Conservation (phyloP, 2,113 vertebrate species). For the Nyctibius bracteatus region DNA sequence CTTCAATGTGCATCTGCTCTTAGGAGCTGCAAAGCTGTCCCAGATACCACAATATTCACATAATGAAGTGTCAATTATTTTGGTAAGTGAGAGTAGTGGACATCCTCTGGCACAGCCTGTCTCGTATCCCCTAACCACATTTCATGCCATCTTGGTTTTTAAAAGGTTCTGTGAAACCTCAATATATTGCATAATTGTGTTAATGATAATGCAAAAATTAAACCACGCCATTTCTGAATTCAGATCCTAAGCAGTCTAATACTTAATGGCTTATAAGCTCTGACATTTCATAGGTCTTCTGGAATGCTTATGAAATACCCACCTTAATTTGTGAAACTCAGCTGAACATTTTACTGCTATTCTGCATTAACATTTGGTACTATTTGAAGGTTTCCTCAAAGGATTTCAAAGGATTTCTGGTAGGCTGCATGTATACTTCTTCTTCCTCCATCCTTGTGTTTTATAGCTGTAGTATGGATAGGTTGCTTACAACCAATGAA, state of each 20-base stretch:
- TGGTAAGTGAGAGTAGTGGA: not conserved
- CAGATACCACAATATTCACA: not conserved
- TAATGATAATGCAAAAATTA: constrained; percentile 47
- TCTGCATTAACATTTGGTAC: constrained; percentile 35
- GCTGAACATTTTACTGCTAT: constrained; percentile 41
- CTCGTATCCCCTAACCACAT: not conserved
- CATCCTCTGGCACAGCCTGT: not conserved
- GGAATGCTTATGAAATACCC: constrained; percentile 9
- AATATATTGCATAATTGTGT: not conserved
- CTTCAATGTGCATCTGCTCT: not conserved
- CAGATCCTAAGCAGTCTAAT: constrained; percentile 1
- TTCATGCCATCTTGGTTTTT: not conserved
- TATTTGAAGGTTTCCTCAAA: constrained; percentile 34
- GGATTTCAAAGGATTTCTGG: constrained; percentile 20
- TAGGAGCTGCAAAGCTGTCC: not conserved
- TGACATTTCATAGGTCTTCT: constrained; percentile 23
- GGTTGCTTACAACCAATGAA: not conserved
- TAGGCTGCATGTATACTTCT: not conserved
- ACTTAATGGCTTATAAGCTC: constrained; percentile 22
- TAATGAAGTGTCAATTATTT: not conserved
- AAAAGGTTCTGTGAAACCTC: constrained; percentile 3
- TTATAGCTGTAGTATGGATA: not conserved
- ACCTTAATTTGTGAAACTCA: constrained; percentile 26
- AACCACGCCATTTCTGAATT: not conserved
- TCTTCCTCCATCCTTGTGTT: not conserved